Evolutionary conservation across 2,797 vertebrate genomes (phyloP), one percentile per base, ranked within the genome.

Genomic region (Syncerus caffer): DNA sequence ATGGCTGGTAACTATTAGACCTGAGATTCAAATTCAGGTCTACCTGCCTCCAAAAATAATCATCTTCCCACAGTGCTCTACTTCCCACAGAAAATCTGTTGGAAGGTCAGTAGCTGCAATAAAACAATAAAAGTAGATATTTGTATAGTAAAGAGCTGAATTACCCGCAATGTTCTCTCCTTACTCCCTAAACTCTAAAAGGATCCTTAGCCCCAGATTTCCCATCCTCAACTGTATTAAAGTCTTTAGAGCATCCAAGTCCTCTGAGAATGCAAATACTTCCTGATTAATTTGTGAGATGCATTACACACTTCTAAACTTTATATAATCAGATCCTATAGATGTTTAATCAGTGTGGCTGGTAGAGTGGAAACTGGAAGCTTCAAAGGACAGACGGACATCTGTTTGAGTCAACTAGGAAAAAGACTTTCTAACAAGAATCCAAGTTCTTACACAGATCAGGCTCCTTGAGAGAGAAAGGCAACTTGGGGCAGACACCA

Each of bases 121-220:
- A 95, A 95, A 97, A 96, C 57, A 95, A 97, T 87, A 58, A 93
- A 89, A 95, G 62, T 83, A 96, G 79, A 78, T 55, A 96, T 93
- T 62, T 89, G 50, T 51, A 42, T 31, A 95, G 10, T 34, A 85
- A 91, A 96, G 23, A 95, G 29, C 10, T 89, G 78, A 88, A 85
- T 90, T 76, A 79, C 34, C 34, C 31, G 45, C 17, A 71, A 42
- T n/a, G 84, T 76, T 96, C 58, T 84, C 19, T 34, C 85, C 93
- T 84, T 89, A 76, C 7, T 42, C 45, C 15, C 80, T 90, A 45
- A 96, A 34, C 82, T 21, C 19, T 34, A 19, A 92, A 96, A 94
- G 53, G 34, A 87, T 84, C 19, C 78, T 62, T 87, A 47, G 64
- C 53, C 71, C 86, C 47, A 94, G 53, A 25, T 85, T 82, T 85